Evolutionary conservation across 1,140 invertebrate genomes (phyloP).

Genomic region (Pseudachorutes palmiensis): DNA sequence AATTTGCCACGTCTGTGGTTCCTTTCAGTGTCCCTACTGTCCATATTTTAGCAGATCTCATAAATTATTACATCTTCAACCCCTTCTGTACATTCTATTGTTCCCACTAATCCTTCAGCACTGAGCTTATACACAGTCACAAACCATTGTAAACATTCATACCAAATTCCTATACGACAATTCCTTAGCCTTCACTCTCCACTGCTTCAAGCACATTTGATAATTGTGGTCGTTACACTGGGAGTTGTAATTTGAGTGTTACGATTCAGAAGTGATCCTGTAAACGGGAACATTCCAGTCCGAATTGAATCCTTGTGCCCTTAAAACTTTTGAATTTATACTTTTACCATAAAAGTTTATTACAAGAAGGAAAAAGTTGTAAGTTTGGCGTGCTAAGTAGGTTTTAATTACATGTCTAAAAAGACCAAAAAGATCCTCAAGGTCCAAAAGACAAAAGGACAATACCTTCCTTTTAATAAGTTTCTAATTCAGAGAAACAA

Average conservation of each 20-base stretch:
- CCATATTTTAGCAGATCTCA: conserved; percentile 58
- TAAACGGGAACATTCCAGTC: background rate
- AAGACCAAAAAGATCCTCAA: background rate
- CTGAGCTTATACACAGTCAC: background rate
- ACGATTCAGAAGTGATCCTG: background rate
- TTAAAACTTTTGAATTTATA: too few relatives aligned
- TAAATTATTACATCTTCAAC: background rate
- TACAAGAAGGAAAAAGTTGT: background rate
- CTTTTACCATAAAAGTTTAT: background rate
- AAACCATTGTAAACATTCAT: background rate
- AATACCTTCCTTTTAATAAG: background rate
- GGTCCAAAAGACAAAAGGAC: background rate
- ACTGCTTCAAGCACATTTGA: too few relatives aligned
- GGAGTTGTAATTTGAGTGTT: too few relatives aligned
- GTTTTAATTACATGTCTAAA: background rate
- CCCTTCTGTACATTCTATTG: background rate
- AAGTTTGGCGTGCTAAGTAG: background rate
- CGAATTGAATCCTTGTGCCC: background rate
- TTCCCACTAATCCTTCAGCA: background rate
- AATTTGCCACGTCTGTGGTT: conserved; percentile 92
- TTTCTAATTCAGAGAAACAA: background rate
- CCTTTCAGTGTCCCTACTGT: conserved; percentile 95
- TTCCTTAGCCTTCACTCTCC: background rate
- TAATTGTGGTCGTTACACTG: too few relatives aligned
- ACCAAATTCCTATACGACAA: background rate